These are phyloP conservation scores for Cantharis rufa DNA, from an alignment of 2,888 invertebrate genomes.

Conservation along the genomic window DNA sequence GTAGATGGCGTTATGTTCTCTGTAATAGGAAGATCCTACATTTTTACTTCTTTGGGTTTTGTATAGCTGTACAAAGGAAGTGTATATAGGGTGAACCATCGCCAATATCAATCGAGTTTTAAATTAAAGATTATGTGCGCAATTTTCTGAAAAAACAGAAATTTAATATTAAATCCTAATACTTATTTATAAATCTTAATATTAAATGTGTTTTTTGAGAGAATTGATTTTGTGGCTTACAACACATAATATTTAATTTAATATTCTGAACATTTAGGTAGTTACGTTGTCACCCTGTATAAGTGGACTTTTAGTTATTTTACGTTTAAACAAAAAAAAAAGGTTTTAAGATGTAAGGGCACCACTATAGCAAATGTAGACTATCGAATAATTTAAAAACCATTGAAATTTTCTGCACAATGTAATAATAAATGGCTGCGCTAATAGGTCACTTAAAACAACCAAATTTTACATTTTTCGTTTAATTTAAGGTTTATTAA, in stretches of 20 bases:
- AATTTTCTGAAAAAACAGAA: too few species aligned
- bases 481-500: not conserved
- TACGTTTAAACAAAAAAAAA: slow-evolving; percentile 4
- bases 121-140: too few species aligned
- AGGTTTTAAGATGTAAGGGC: slow-evolving; percentile 25
- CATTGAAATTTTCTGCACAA: slow-evolving; percentile 26
- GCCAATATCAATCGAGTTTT: not conserved
- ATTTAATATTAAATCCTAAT: too few species aligned
- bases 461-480: not conserved
- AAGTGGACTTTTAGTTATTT: not conserved
- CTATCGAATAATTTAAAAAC: slow-evolving; percentile 19
- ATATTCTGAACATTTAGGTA: not conserved
- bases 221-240: too few species aligned
- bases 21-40: not conserved
- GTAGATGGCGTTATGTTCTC: slow-evolving; percentile 2
- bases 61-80: not conserved
- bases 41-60: not conserved
- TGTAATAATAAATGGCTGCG: slow-evolving; percentile 18
- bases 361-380: slow-evolving; percentile 28
- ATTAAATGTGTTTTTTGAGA: too few species aligned
- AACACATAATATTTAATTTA: too few species aligned
- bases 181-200: too few species aligned
- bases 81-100: not conserved
- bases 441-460: not conserved
- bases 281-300: not conserved